Base-by-base conservation (phyloP, 2,797 vertebrate genomes). In the Mareca strepera region DNA sequence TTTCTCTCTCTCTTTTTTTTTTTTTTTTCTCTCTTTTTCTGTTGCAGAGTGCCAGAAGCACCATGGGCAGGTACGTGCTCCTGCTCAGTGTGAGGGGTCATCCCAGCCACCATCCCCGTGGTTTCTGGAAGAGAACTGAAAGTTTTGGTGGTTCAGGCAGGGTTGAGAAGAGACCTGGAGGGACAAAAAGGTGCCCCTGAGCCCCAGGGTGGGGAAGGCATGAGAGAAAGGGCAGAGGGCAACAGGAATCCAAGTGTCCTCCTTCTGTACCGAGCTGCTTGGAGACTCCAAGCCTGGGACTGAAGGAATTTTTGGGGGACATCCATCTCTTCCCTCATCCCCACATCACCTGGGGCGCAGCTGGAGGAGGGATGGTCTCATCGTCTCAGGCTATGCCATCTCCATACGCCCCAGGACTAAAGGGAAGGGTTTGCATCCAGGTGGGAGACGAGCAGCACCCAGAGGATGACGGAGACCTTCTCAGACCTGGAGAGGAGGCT, bases 341-440 rank as follows among this genome's bases (percentile, higher is more conserved):
- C 33, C 56, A 48, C 7, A 5, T 11, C 23, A 13, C 60, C 41
- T 4, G 7, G 23, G 37, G 29, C 2, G 44, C 23, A 5, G 33
- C 28, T 29, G 39, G 60, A 48, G 66, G 64, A 29, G 56, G 64
- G 58, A 7, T 17, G 20, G 8, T 52, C 60, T 37, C 7, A 1
- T 7, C 17, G 5, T 25, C 12, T 35, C 25, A 6, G 35, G 26
- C 39, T 31, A 37, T 9, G 5, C 20, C 16, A 1, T 33, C 41
- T 6, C 13, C 2, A 2, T 4, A 2, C 4, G 14, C n/a, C 60
- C 77, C 44, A 1, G 37, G 11, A 15, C 48, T 31, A 3, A 55
- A 11, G 26, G 37, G 52, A 35, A 17, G 25, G 13, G 33, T 67
- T 46, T 56, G 31, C 59, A 6, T 28, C 69, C 75, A 87, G 92